Base-by-base conservation (phyloP, 2,888 invertebrate species). In the Melanchra persicariae region DNA sequence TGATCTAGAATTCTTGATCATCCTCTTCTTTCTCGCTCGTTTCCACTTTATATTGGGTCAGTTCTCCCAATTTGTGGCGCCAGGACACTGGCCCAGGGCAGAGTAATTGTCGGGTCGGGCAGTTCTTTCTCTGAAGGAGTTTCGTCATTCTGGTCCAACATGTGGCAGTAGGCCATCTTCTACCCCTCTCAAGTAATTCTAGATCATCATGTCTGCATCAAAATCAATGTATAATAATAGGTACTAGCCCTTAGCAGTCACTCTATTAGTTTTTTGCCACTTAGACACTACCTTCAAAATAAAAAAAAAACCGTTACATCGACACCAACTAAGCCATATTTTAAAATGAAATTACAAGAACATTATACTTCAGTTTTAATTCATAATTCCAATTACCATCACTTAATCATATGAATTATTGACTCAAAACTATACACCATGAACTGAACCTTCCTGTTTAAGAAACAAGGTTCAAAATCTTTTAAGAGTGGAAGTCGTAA, bases 301-400 rank as follows among this genome's bases (percentile, higher is more conserved):
- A n/a, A 49, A 4, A 61, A 78, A 64, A 74, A 79, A 70, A 40
- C 65, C 60, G 63, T 58, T 69, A 58, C 51, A 43, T 58, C 24
- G 54, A 40, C 73, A 75, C 30, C 83, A 69, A 40, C 75, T 73
- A 74, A 45, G 54, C 43, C 30, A 62, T 58, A 66, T 57, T 70
- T 66, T 72, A 63, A 68, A 77, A 80, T 67, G 55, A 72, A 84
- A 85, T 85, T 82, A 85, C 61, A 77, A 85, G 61, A 57, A 57
- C 83, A 83, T 86, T 85, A 83, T 72, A 74, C 65, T 73, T 85
- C 79, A 83, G 49, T 72, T 84, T 71, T 72, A 74, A 71, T 83
- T 77, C 81, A 79, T 75, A 66, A 82, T 82, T 87, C 85, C 83
- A 87, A 83, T 84, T 70, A 69, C 65, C 69, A 85, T 84, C 83